Percentiles rank a stretch among this genome's conserved stretches.
Evolutionary conservation across 2,888 invertebrate genomes (phyloP).

Genomic region (Drosophila engyochracea): DNA sequence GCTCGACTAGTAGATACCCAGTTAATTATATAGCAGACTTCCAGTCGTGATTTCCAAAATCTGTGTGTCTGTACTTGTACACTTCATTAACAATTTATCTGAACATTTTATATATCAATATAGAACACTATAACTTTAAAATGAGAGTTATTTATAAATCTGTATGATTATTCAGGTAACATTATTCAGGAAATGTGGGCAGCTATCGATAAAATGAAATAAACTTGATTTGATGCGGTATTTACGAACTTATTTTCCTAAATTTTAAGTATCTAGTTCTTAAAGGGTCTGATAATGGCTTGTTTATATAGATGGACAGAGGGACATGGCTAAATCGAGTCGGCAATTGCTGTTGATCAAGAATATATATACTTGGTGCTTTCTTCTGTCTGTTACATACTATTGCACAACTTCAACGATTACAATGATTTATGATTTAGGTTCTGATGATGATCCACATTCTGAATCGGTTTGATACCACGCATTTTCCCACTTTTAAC

Average conservation of each 20-base stretch:
- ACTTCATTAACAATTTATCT: not conserved
- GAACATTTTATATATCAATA: not conserved
- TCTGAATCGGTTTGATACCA: not conserved
- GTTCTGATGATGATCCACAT: not conserved
- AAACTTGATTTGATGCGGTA: not conserved
- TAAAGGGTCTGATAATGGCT: not conserved
- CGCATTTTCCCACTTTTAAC: rapidly evolving
- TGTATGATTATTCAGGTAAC: too few relatives aligned
- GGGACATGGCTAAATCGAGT: not conserved
- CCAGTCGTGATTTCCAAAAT: not conserved
- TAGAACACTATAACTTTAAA: not conserved
- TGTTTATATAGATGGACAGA: not conserved
- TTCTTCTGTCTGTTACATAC: rapidly evolving
- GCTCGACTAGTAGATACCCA: not conserved
- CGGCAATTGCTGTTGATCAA: rapidly evolving
- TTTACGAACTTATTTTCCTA: not conserved
- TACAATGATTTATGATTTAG: not conserved
- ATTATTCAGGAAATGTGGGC: too few relatives aligned
- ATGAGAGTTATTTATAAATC: not conserved
- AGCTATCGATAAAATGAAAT: not conserved
- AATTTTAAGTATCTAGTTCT: not conserved
- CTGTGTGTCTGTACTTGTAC: not conserved
- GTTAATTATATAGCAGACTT: not conserved
- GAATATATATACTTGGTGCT: not conserved
- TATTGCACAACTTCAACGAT: not conserved